phyloP scores from a whole-genome alignment of 1,140 invertebrate species.

The Colletes latitarsis region DNA sequence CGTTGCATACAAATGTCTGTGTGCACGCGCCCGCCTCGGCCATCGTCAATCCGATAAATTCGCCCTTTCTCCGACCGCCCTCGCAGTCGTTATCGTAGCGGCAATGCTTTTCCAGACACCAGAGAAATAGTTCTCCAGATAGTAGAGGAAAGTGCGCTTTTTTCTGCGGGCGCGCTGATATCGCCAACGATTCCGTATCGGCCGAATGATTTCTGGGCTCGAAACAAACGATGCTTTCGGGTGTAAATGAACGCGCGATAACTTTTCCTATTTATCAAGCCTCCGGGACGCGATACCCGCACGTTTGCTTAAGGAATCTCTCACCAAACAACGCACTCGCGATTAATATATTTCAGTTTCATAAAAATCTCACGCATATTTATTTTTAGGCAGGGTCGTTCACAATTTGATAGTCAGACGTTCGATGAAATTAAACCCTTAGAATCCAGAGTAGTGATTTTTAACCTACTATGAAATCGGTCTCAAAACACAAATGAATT shows the following conservation, averaged over 20 bases:
- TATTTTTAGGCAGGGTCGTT: too few species aligned
- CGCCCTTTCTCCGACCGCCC: constrained; percentile 64
- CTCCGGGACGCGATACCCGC: not conserved
- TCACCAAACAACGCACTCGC: too few species aligned
- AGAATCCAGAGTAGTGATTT: too few species aligned
- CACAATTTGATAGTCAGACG: too few species aligned
- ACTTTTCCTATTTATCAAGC: constrained; percentile 33
- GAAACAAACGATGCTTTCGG: constrained; percentile 54
- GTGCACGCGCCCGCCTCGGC: constrained; percentile 32
- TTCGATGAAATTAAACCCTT: too few species aligned
- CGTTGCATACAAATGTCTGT: constrained; percentile 33
- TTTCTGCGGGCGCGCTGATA: constrained; percentile 51
- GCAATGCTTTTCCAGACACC: constrained; percentile 70
- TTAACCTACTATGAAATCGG: too few species aligned
- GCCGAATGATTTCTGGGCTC: constrained; percentile 57
- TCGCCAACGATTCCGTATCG: constrained; percentile 60
- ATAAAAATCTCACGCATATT: too few species aligned
- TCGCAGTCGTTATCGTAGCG: constrained; percentile 64
- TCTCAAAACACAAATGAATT: too few species aligned
- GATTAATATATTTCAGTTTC: too few species aligned
- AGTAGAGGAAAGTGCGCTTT: constrained; percentile 63
- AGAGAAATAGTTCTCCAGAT: constrained; percentile 69
- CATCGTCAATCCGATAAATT: constrained; percentile 69
- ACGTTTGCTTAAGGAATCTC: not conserved
- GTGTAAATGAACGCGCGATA: constrained; percentile 50